phyloP scores from a whole-genome alignment of 2,888 invertebrate genomes.

The Drosophila emarginata region DNA sequence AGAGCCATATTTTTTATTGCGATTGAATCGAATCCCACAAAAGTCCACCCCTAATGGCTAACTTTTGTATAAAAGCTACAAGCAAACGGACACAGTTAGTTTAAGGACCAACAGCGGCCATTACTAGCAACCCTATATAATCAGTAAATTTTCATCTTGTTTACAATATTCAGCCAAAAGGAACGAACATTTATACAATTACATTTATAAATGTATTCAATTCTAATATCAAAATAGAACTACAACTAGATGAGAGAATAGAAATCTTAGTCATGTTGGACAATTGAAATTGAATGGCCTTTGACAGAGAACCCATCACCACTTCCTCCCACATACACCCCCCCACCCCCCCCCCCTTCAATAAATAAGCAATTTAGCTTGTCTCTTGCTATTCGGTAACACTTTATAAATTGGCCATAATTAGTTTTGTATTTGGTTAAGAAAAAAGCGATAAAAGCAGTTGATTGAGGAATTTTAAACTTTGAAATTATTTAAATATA shows the following conservation, averaged over 20 bases:
- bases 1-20: constrained; percentile 52
- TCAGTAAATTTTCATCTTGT: constrained; percentile 24
- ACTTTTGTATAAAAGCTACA: constrained; percentile 26
- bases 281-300: constrained; percentile 25
- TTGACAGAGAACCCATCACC: no score
- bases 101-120: constrained; percentile 4
- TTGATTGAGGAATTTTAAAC: no score
- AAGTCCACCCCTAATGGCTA: constrained; percentile 73
- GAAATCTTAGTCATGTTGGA: constrained; percentile 6
- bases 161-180: neutral
- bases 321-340: no score
- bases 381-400: neutral
- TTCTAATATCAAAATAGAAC: constrained; percentile 55
- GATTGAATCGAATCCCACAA: constrained; percentile 58
- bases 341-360: neutral
- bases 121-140: constrained; percentile 5
- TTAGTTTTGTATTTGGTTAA: neutral
- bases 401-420: constrained; percentile 17
- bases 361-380: neutral
- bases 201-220: constrained; percentile 68
- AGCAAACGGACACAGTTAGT: constrained; percentile 14
- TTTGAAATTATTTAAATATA: no score
- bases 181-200: constrained; percentile 67
- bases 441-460: no score
- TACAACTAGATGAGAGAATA: constrained; percentile 8